Conservation (phyloP, 2,888 invertebrate species). For the Glomeris marginata region DNA sequence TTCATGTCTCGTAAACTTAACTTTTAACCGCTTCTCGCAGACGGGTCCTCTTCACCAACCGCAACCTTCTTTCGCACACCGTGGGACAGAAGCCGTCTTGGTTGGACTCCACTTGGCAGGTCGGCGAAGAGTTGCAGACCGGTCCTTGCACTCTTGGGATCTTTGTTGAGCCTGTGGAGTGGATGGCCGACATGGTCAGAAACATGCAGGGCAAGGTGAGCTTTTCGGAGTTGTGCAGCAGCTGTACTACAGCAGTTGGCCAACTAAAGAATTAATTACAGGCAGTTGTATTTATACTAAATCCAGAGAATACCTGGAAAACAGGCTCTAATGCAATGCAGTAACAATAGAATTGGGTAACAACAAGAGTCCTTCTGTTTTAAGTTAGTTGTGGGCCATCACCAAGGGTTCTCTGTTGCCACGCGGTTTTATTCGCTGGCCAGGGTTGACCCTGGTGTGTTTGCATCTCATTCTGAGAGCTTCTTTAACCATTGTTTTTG, state of each 20-base stretch:
- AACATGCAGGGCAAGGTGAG: slow-evolving; percentile 63
- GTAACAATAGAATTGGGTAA: too few species aligned
- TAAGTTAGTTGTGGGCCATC: too few species aligned
- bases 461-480: neutral
- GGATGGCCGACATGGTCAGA: slow-evolving; percentile 64
- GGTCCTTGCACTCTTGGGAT: slow-evolving; percentile 53
- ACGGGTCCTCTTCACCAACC: slow-evolving; percentile 63
- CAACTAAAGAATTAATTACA: too few species aligned
- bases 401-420: too few species aligned
- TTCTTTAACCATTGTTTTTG: neutral
- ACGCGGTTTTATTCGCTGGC: neutral
- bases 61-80: slow-evolving; percentile 58
- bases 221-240: slow-evolving; percentile 24
- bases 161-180: slow-evolving; percentile 76
- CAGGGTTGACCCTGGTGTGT: neutral
- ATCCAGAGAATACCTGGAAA: too few species aligned
- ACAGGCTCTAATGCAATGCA: too few species aligned
- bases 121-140: slow-evolving; percentile 26
- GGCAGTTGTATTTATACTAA: too few species aligned
- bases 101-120: slow-evolving; percentile 32
- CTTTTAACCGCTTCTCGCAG: slow-evolving; percentile 23
- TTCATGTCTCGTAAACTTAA: neutral
- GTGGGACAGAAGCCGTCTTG: slow-evolving; percentile 38
- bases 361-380: too few species aligned
- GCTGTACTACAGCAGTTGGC: neutral